These are phyloP conservation scores for Clytia hemisphaerica DNA, from an alignment of 30 jellyfish, hydroid and myxozoan genomes.

Conservation along the genomic window DNA sequence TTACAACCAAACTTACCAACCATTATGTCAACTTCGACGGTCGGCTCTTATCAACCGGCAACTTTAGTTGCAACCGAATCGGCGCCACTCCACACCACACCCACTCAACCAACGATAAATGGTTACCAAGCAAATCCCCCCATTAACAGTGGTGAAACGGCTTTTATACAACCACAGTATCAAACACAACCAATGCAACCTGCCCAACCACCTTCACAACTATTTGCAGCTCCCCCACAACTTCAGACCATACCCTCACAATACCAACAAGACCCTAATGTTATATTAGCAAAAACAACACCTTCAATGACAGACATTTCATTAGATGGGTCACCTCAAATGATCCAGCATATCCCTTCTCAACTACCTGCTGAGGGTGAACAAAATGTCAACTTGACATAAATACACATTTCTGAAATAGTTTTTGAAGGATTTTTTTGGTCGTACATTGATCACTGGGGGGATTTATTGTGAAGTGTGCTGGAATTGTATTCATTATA, in stretches of 20 bases:
- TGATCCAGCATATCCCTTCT: too few species aligned
- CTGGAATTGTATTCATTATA: too few species aligned
- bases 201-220: not conserved
- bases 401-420: too few species aligned
- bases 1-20: conserved; percentile 6
- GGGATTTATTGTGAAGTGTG: too few species aligned
- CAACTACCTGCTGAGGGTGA: too few species aligned
- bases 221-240: not conserved
- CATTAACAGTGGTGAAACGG: not conserved
- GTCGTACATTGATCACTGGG: too few species aligned
- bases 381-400: too few species aligned
- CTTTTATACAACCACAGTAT: too few species aligned
- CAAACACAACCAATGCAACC: not conserved
- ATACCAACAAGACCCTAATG: conserved; percentile 11
- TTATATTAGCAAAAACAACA: conserved; percentile 55
- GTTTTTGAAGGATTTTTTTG: too few species aligned
- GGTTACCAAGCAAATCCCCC: not conserved
- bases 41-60: conserved; percentile 29
- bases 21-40: conserved; percentile 50
- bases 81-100: conserved; percentile 15
- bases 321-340: too few species aligned
- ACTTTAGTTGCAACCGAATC: conserved; percentile 26
- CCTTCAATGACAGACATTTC: conserved; percentile 59
- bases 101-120: not conserved
- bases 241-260: not conserved